A percentile compares a stretch with the other conserved stretches of the same genome.
Conservation (phyloP, 1,140 invertebrate species). For the Pseudomyrmex gracilis region DNA sequence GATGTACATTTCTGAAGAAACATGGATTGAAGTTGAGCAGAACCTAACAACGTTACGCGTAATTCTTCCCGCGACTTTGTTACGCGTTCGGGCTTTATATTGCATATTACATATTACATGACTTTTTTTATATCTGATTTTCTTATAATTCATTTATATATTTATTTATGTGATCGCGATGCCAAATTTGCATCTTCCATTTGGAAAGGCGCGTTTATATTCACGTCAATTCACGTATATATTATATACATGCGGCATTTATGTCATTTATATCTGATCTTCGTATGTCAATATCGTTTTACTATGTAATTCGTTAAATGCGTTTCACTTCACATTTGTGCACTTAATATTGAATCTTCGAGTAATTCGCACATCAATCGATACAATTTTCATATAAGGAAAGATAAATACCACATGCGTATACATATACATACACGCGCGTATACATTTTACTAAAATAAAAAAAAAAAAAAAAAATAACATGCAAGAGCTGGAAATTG, state of each 20-base stretch:
- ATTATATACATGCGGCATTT: slow-evolving; percentile 25
- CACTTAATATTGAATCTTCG: no score
- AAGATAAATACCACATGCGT: no score
- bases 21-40: slow-evolving; percentile 15
- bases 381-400: no score
- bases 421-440: no score
- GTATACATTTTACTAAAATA: no score
- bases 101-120: slow-evolving; percentile 28
- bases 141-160: slow-evolving; percentile 35
- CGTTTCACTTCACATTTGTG: slow-evolving; percentile 35
- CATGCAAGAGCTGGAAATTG: neutral
- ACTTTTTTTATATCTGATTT: slow-evolving; percentile 47
- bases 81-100: slow-evolving; percentile 24
- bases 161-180: slow-evolving; percentile 45
- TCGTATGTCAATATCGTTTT: neutral
- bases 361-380: no score
- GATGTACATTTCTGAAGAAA: slow-evolving; percentile 14
- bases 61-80: slow-evolving; percentile 45
- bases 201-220: slow-evolving; percentile 22
- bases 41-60: slow-evolving; percentile 10
- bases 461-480: no score
- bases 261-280: slow-evolving; percentile 43
- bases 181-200: slow-evolving; percentile 52
- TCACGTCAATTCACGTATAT: slow-evolving; percentile 20
- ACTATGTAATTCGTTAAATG: slow-evolving; percentile 12